phyloP scores from a whole-genome alignment of 1,140 invertebrate genomes.

The Rhyzopertha dominica region DNA sequence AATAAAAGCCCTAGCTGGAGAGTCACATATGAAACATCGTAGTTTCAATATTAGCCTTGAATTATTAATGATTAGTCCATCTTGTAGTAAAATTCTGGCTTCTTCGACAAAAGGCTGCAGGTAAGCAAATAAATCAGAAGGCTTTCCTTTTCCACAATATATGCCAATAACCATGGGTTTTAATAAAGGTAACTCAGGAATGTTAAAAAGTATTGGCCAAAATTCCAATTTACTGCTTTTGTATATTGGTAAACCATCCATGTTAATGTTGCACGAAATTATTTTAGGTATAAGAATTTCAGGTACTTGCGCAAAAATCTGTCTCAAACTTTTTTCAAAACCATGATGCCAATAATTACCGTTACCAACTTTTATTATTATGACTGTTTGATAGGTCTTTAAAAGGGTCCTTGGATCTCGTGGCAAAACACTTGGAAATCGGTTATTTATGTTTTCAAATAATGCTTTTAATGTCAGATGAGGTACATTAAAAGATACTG shows the following conservation, averaged over 20 bases:
- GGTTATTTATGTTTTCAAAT: constrained; percentile 15
- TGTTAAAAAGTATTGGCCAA: constrained; percentile 13
- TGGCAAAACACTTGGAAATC: constrained; percentile 15
- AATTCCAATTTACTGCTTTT: constrained; percentile 12
- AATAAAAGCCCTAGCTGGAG: constrained; percentile 22
- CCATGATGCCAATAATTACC: constrained; percentile 20
- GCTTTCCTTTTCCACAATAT: constrained; percentile 23
- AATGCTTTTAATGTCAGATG: constrained; percentile 15
- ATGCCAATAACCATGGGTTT: constrained; percentile 9
- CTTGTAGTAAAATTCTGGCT: constrained; percentile 9
- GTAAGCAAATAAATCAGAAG: constrained; percentile 11
- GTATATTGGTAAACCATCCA: constrained; percentile 20
- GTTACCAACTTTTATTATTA: constrained; percentile 15
- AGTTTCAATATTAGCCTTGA: constrained; percentile 11
- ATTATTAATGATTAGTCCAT: constrained; percentile 3
- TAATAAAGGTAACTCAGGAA: constrained; percentile 3
- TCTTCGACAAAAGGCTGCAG: constrained; percentile 19
- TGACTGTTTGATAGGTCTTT: constrained; percentile 11
- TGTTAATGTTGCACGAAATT: constrained; percentile 11
- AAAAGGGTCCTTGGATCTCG: constrained; percentile 19
- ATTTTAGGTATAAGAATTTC: constrained; percentile 6
- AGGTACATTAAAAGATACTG: constrained; percentile 14
- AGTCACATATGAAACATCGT: constrained; percentile 25
- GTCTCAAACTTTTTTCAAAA: constrained; percentile 4
- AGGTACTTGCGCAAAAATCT: constrained; percentile 1